A percentile compares a stretch with the other conserved stretches of the same genome.
These are phyloP conservation scores for Tachysurus fulvidraco DNA, from an alignment of 2,113 vertebrate species.

Conservation along the genomic window DNA sequence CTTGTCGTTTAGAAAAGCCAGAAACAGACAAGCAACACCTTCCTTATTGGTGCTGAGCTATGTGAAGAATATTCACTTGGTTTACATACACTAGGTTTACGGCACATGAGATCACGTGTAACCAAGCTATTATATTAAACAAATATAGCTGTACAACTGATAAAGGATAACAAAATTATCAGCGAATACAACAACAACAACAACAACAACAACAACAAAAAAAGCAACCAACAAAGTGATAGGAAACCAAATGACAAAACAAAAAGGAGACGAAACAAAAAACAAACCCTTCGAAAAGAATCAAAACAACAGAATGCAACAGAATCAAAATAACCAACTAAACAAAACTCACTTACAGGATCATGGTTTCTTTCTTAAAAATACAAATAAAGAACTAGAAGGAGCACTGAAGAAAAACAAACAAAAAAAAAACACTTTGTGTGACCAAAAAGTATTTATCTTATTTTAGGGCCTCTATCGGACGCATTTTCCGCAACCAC, in stretches of 20 bases:
- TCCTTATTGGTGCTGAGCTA: neutral
- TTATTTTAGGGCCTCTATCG: neutral
- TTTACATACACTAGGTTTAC: too few species aligned
- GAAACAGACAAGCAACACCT: neutral
- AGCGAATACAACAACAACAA: too few species aligned
- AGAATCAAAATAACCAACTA: neutral
- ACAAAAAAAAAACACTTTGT: neutral
- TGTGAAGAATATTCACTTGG: neutral
- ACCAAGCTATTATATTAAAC: neutral
- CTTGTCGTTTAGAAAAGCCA: slow-evolving; percentile 17
- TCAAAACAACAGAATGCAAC: neutral
- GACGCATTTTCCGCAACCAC: neutral
- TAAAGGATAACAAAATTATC: too few species aligned
- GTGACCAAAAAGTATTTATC: neutral
- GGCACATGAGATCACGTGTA: too few species aligned
- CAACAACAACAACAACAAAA: too few species aligned
- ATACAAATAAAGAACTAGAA: neutral
- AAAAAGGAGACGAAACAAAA: neutral
- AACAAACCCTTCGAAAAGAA: neutral
- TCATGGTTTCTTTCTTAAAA: neutral
- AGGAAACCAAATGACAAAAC: neutral
- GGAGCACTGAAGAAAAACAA: too few species aligned
- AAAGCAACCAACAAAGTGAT: neutral
- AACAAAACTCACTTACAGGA: neutral
- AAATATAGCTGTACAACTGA: neutral